phyloP scores from a whole-genome alignment of 2,797 vertebrate species.

The Pseudomugil tenellus region DNA sequence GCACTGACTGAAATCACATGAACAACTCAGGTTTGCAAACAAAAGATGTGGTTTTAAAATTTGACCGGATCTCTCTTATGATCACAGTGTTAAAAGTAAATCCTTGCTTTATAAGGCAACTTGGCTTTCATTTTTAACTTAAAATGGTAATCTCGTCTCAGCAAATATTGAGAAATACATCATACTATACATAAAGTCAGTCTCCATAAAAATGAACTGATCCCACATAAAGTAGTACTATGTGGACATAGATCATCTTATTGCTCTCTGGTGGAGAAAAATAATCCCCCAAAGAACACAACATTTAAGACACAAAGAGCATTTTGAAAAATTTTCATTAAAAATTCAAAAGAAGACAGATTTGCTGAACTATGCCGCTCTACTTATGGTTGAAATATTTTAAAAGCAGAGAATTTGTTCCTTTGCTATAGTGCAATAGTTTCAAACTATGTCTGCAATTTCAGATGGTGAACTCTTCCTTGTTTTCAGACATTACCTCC shows the following conservation, averaged over 20 bases:
- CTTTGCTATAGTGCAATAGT: neutral
- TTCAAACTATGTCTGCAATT: conserved; percentile 43
- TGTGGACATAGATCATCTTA: neutral
- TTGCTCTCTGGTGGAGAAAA: neutral
- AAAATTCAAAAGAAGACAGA: neutral
- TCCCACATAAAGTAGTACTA: neutral
- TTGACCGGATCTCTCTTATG: neutral
- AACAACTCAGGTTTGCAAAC: neutral
- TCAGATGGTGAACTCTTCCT: conserved; percentile 47
- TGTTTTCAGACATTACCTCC: conserved; percentile 24
- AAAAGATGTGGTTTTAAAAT: neutral
- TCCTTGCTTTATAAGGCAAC: too few species aligned
- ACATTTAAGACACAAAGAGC: too few species aligned
- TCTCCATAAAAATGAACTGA: neutral
- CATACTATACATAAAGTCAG: neutral
- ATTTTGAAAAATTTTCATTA: neutral
- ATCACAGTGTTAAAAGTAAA: too few species aligned
- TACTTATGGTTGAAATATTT: too few species aligned
- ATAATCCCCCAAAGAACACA: too few species aligned
- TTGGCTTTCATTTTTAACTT: too few species aligned
- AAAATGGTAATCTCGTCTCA: too few species aligned
- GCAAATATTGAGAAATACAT: too few species aligned
- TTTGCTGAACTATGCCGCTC: too few species aligned
- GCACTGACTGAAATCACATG: too few species aligned
- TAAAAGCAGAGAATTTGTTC: too few species aligned